Conservation (phyloP, 2,888 invertebrate genomes). For the Blera fallax region DNA sequence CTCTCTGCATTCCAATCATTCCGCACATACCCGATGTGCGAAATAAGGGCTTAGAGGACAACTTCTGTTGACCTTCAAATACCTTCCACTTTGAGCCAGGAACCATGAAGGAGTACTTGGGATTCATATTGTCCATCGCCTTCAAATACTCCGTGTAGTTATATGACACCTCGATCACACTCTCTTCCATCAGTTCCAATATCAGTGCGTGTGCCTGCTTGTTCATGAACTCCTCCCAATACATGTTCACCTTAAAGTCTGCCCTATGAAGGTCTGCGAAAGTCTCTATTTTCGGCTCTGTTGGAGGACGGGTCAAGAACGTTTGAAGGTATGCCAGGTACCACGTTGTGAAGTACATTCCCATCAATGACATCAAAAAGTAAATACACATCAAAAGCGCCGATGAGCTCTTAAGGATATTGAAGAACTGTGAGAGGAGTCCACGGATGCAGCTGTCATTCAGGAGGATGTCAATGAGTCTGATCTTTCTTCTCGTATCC, state of each 20-base stretch:
- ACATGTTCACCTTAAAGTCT: background rate
- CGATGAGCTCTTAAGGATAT: background rate
- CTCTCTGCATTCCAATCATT: background rate
- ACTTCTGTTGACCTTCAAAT: constrained; percentile 4
- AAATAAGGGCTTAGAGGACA: constrained; percentile 12
- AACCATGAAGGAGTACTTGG: background rate
- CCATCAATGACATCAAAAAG: background rate
- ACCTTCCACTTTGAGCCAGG: background rate
- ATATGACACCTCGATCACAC: no score
- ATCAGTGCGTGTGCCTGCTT: background rate
- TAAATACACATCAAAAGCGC: constrained; percentile 3
- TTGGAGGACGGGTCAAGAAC: constrained; percentile 7
- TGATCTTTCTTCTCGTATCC: background rate
- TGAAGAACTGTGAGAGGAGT: constrained; percentile 8
- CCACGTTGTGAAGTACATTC: constrained; percentile 14
- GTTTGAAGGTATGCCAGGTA: constrained; percentile 16
- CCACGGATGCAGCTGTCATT: constrained; percentile 14
- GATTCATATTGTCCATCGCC: background rate
- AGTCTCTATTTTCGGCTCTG: background rate
- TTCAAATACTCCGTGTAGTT: background rate
- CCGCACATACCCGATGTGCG: constrained; percentile 11
- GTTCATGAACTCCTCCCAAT: background rate
- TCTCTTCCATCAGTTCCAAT: background rate
- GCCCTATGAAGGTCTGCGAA: background rate
- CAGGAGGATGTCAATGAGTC: background rate